Percentiles rank a stretch among this genome's conserved stretches.
These are phyloP conservation scores for Cephus sareptanus DNA, from an alignment of 2,888 invertebrate species.

Conservation along the genomic window DNA sequence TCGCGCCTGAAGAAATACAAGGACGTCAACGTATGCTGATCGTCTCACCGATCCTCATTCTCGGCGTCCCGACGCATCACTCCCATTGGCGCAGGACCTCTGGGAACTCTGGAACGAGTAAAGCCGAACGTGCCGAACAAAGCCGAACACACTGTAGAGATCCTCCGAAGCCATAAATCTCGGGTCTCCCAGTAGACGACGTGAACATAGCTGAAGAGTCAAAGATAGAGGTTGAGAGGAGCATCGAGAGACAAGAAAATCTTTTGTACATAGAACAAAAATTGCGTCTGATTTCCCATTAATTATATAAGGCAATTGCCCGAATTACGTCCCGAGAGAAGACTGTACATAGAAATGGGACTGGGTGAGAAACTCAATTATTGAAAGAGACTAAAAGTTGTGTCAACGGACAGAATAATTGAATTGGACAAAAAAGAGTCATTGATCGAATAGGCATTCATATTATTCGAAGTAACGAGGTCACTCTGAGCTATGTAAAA, in stretches of 20 bases:
- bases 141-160: not conserved
- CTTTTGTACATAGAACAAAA: conserved; percentile 40
- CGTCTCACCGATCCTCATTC: not conserved
- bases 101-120: not conserved
- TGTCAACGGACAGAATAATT: not conserved
- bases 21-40: not conserved
- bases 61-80: not conserved
- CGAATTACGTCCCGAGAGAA: not conserved
- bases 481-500: conserved; percentile 41
- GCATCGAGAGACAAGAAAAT: conserved; percentile 18
- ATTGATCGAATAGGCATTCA: conserved; percentile 24
- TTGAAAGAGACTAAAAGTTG: not conserved
- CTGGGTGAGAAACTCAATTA: not conserved
- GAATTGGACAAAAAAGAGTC: not conserved
- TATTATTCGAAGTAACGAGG: conserved; percentile 31
- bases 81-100: not conserved
- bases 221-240: not conserved
- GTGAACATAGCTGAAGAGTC: not conserved
- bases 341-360: not conserved
- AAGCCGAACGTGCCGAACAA: not conserved
- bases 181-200: not conserved
- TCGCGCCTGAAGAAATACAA: not conserved
- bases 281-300: not conserved
- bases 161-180: not conserved
- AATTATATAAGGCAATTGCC: conserved; percentile 26